phyloP scores from a whole-genome alignment of 2,888 invertebrate genomes.

The Cremastinae sp. region DNA sequence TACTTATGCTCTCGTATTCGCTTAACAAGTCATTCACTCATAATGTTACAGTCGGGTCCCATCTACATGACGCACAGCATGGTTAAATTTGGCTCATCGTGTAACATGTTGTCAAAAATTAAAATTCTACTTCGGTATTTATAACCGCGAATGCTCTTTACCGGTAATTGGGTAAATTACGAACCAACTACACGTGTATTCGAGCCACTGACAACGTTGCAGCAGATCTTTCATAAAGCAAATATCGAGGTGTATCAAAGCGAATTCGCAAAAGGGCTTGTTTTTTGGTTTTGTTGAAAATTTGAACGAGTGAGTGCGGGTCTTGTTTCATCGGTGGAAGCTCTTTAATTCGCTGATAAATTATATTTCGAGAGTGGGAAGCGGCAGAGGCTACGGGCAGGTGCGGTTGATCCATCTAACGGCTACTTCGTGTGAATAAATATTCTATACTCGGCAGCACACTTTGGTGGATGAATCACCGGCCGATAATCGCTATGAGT shows the following conservation, averaged over 20 bases:
- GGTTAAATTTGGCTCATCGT: too few relatives aligned
- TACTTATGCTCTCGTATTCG: conserved; percentile 28
- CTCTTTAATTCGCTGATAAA: conserved; percentile 71
- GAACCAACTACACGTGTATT: too few relatives aligned
- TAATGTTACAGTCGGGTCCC: too few relatives aligned
- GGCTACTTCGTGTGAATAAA: conserved; percentile 70
- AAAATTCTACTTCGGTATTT: neutral
- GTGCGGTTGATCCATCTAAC: conserved; percentile 69
- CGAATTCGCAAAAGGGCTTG: conserved; percentile 1
- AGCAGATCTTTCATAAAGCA: neutral
- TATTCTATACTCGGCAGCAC: conserved; percentile 64
- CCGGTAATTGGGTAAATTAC: too few relatives aligned
- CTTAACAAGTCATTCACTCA: too few relatives aligned
- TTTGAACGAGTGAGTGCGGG: conserved; percentile 22
- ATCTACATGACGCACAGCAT: too few relatives aligned
- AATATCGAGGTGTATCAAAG: conserved; percentile 14
- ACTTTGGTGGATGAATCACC: conserved; percentile 65
- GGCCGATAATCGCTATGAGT: conserved; percentile 52
- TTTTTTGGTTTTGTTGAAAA: conserved; percentile 37
- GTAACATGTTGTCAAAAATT: neutral
- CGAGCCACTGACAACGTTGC: neutral
- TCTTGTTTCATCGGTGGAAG: conserved; percentile 19
- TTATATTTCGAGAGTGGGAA: conserved; percentile 64
- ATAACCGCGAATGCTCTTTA: neutral
- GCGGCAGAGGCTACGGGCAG: conserved; percentile 63